A percentile compares a stretch with the other conserved stretches of the same genome.
phyloP scores from a whole-genome alignment of 2,113 vertebrate genomes.

The Xenopus laevis region DNA sequence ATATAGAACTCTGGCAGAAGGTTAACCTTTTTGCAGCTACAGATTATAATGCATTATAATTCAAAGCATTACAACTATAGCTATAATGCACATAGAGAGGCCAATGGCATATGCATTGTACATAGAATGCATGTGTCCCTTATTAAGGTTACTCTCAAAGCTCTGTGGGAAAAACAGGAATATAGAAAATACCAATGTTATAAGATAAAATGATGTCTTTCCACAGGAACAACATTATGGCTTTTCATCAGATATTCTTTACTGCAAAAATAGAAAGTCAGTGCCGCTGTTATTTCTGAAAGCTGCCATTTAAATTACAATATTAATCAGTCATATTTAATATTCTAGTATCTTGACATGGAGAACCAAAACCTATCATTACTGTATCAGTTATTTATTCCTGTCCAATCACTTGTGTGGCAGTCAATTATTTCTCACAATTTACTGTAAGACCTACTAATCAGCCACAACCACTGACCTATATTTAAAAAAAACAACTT shows the following conservation, averaged over 20 bases:
- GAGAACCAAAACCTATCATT: conserved; percentile 47
- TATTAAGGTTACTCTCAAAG: neutral
- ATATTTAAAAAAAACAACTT: conserved; percentile 26
- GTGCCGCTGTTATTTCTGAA: conserved; percentile 18
- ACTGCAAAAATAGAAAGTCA: conserved; percentile 28
- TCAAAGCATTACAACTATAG: no score
- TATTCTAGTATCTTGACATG: conserved; percentile 40
- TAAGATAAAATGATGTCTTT: neutral
- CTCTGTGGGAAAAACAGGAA: neutral
- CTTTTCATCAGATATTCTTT: conserved; percentile 17
- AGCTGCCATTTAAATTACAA: conserved; percentile 42
- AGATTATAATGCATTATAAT: no score
- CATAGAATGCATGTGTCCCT: neutral
- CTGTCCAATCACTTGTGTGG: conserved; percentile 46
- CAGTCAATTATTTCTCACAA: conserved; percentile 44
- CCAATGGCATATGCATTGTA: neutral
- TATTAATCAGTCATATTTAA: conserved; percentile 45
- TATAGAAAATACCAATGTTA: no score
- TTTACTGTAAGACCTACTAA: conserved; percentile 46
- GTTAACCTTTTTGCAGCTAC: no score
- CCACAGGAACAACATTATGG: neutral
- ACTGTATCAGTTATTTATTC: conserved; percentile 45
- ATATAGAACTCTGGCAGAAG: no score
- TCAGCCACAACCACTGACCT: conserved; percentile 44
- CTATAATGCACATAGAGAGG: neutral